These are phyloP conservation scores for Aricia artaxerxes DNA, from an alignment of 2,888 invertebrate genomes.

Conservation along the genomic window DNA sequence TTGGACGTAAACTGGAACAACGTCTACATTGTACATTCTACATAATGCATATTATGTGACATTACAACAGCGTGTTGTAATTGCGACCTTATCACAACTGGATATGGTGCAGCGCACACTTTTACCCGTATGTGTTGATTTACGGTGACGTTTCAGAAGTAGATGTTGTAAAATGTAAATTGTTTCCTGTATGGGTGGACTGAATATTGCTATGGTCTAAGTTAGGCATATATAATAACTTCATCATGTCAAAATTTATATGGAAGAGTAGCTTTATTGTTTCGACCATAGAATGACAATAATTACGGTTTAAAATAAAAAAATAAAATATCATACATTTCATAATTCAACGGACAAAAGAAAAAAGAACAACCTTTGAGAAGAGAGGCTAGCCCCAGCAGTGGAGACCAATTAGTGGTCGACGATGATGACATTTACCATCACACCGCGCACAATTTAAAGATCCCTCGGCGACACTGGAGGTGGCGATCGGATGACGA, in stretches of 20 bases:
- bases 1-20: conserved; percentile 25
- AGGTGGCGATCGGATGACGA: too few species aligned
- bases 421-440: not conserved
- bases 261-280: not conserved
- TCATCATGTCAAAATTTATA: too few species aligned
- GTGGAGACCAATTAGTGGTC: not conserved
- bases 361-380: not conserved
- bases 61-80: not conserved
- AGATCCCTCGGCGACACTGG: too few species aligned
- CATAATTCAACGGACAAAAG: not conserved
- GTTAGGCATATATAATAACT: too few species aligned
- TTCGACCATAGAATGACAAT: too few species aligned
- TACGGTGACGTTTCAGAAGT: conserved; percentile 7
- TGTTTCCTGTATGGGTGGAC: not conserved
- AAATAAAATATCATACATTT: not conserved
- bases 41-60: conserved; percentile 11
- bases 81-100: not conserved
- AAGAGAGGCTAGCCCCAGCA: not conserved
- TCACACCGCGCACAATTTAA: not conserved
- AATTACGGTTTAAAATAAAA: too few species aligned
- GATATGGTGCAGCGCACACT: not conserved
- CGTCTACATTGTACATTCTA: not conserved
- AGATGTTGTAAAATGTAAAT: not conserved
- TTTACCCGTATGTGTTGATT: conserved; percentile 17
- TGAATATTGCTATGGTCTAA: not conserved